phyloP scores from a whole-genome alignment of 2,797 vertebrate genomes.

The Hoplostethus atlanticus region DNA sequence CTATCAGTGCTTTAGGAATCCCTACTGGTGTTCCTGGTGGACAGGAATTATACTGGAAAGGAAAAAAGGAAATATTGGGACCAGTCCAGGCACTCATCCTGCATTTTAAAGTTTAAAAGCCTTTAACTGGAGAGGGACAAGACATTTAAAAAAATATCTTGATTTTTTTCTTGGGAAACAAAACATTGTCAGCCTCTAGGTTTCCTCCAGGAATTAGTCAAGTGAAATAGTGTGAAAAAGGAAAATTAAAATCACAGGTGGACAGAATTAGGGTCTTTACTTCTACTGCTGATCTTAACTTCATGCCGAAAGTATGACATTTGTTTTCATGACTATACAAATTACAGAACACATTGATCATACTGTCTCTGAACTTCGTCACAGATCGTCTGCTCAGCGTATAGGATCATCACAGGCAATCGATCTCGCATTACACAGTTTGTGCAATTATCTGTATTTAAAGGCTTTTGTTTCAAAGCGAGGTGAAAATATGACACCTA shows the following conservation, averaged over 20 bases:
- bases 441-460: slow-evolving; percentile 6
- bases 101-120: too few species aligned
- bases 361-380: slow-evolving; percentile 30
- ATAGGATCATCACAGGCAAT: slow-evolving; percentile 62
- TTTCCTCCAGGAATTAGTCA: not conserved
- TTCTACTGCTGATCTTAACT: not conserved
- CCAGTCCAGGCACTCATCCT: too few species aligned
- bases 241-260: not conserved
- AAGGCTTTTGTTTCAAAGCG: slow-evolving; percentile 47
- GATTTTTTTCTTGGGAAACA: too few species aligned
- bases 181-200: not conserved
- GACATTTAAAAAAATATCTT: too few species aligned
- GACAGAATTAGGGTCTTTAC: not conserved
- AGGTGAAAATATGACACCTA: slow-evolving; percentile 28
- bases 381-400: slow-evolving; percentile 25
- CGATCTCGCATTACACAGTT: slow-evolving; percentile 38
- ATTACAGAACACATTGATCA: slow-evolving; percentile 34
- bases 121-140: too few species aligned
- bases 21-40: too few species aligned
- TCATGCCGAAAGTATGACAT: slow-evolving; percentile 21
- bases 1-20: too few species aligned
- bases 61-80: too few species aligned
- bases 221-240: not conserved
- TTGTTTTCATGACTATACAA: slow-evolving; percentile 36
- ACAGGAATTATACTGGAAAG: too few species aligned